Base-by-base conservation (phyloP, 2,888 invertebrate genomes). In the Phoronis australis region DNA sequence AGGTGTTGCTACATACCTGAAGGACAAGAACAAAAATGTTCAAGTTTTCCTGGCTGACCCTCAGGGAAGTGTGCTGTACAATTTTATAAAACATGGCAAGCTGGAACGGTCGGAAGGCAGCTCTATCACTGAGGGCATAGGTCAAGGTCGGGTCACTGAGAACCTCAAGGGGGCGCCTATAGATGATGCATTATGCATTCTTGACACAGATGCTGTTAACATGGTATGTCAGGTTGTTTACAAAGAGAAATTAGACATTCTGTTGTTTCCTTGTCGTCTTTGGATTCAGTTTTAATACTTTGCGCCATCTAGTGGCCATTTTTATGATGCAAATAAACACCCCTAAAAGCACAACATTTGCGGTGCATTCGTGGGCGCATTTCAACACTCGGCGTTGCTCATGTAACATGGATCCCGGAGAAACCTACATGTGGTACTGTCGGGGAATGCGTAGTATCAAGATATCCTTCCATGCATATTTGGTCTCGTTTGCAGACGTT, bases 71-170 rank as follows among this genome's bases (percentile, higher is more conserved):
- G 74, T 75, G 1, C 55, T 75, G 21, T 76, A 71, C 54, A 73
- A 73, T 56, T 75, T 61, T 53, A 62, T 71, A 47, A 76, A 71
- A 49, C 60, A 70, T 45, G 75, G 76, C 3, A 69, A 70, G 43
- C 55, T 76, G 5, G 75, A 76, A 41, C 55, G 75, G 43, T 60
- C 68, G 3, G 71, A 67, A 15, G 76, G 73, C 2, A 63, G 65
- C 37, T 71, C 72, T 21, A 76, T 76, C 20, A 68, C 75, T 15
- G 76, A 76, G 56, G 76, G 76, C 12, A 76, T 76, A 50, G 76
- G 76, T 47, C 76, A 76, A 62, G 75, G 75, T 41, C 66, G 76
- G n/a, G 61, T 76, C 4, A 76, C 76, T 27, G 61, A 71, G 12
- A 76, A 76, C 52, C 55, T 76, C 45, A 62, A 72, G 48, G 73